Percentiles rank a stretch among this genome's conserved stretches.
Evolutionary conservation across 2,113 vertebrate species (phyloP).

Genomic region (Seriola aureovittata): DNA sequence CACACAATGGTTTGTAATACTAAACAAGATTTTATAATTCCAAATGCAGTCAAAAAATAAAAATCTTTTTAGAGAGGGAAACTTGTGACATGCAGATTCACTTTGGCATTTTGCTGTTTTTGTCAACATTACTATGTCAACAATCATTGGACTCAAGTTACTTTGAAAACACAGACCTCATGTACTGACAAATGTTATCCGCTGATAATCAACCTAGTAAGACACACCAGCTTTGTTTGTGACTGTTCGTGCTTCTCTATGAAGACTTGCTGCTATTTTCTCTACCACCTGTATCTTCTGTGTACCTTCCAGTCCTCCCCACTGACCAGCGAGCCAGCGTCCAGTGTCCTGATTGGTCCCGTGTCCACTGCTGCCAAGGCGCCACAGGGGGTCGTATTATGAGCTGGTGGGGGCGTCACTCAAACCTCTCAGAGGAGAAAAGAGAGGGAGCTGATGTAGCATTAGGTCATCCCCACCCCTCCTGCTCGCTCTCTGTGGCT

Average conservation of each 20-base stretch:
- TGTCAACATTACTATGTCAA: background rate
- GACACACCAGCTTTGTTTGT: background rate
- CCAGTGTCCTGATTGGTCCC: conserved; percentile 35
- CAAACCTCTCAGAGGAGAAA: conserved; percentile 51
- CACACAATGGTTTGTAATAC: too few relatives aligned
- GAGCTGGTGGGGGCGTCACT: conserved; percentile 63
- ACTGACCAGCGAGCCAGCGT: conserved; percentile 20
- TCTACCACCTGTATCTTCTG: conserved; percentile 13
- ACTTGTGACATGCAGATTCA: background rate
- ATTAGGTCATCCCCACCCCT: conserved; percentile 73
- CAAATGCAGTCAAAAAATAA: too few relatives aligned
- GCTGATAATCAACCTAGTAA: background rate
- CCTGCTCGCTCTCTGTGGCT: conserved; percentile 35
- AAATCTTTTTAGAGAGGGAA: background rate
- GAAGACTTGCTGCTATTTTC: background rate
- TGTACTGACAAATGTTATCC: background rate
- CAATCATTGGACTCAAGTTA: too few relatives aligned
- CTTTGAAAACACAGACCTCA: background rate
- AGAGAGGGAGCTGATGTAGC: conserved; percentile 56
- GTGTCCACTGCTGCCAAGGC: conserved; percentile 41
- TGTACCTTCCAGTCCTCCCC: conserved; percentile 21
- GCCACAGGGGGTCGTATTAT: conserved; percentile 51
- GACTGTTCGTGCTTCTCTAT: background rate
- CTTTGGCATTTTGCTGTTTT: background rate
- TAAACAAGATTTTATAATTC: too few relatives aligned